Base-by-base conservation (phyloP, 2,888 invertebrate species). In the Erebia ligea region DNA sequence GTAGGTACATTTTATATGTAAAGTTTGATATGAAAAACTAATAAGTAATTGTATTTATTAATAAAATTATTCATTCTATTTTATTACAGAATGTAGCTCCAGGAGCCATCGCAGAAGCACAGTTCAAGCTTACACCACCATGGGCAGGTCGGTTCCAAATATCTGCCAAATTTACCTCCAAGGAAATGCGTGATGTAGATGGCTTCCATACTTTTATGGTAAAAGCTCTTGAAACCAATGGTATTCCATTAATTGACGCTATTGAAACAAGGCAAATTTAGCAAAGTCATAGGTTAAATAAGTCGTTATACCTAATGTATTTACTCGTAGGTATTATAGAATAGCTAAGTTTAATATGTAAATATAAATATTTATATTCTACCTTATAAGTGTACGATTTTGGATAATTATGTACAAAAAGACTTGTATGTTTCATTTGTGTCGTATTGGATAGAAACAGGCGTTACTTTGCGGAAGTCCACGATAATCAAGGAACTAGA, bases 151-250 rank as follows among this genome's bases (percentile, higher is more conserved):
- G 96, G 52, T 96, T 96, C 75, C 97, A 97, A 19, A 95, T 98
- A 74, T 95, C 96, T 34, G 98, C 97, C 21, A 98, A 98, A 85
- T 98, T 98, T 87, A 94, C 95, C 65, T 97, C 98, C 13, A 97
- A 96, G 80, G 98, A 98, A 86, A 94, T 99, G 78, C 96, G 96
- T 75, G 98, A 98, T 83, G 97, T 98, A 2, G 98, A 98, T 81
- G 98, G 98, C 1, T 98, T 96, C 87, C 86, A 96, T n/a, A 95
- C 96, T 66, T 96, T 97, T 77, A 95, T 95, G 88, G 96, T 97
- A 9, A 89, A 85, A 19, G 86, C 91, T 6, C 91, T 90, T 19
- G 93, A 90, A 45, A 83, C 89, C 42, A 94, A 94, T 70, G 92
- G 90, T 5, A 77, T 86, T 45, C 77, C 84, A 1, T 75, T 81